Evolutionary conservation across 1,140 invertebrate genomes (phyloP).

Genomic region (Oryctes rhinoceros): DNA sequence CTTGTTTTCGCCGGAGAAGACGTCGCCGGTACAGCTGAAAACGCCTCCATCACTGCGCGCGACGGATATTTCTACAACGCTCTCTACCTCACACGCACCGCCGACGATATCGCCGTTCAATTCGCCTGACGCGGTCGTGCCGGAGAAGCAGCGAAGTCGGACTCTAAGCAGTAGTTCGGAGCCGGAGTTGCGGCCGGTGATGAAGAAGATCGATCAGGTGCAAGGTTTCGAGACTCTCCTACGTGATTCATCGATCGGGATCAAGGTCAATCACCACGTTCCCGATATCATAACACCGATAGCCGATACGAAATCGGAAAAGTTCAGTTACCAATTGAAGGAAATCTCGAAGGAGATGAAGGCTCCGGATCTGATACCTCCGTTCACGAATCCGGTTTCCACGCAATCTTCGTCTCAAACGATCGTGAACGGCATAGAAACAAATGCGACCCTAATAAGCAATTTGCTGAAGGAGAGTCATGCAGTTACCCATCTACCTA

Average conservation of each 20-base stretch:
- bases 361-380: slow-evolving; percentile 58
- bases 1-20: slow-evolving; percentile 66
- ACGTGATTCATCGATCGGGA: slow-evolving; percentile 56
- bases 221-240: slow-evolving; percentile 61
- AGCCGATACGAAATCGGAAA: slow-evolving; percentile 43
- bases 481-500: slow-evolving; percentile 50
- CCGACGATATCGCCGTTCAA: slow-evolving; percentile 52
- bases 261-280: slow-evolving; percentile 52
- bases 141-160: slow-evolving; percentile 42
- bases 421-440: slow-evolving; percentile 58
- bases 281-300: slow-evolving; percentile 51
- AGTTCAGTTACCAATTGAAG: slow-evolving; percentile 21
- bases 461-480: slow-evolving; percentile 56
- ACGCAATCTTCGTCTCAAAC: slow-evolving; percentile 39
- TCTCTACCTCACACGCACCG: slow-evolving; percentile 46
- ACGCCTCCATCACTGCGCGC: slow-evolving; percentile 55
- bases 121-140: slow-evolving; percentile 50
- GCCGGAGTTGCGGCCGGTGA: slow-evolving; percentile 59
- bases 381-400: slow-evolving; percentile 47
- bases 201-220: slow-evolving; percentile 61
- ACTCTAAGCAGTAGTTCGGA: slow-evolving; percentile 58
- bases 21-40: slow-evolving; percentile 50
- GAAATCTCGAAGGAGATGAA: slow-evolving; percentile 58
- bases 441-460: slow-evolving; percentile 58
- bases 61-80: slow-evolving; percentile 52